Evolutionary conservation across 2,113 vertebrate genomes (phyloP), one percentile per base, ranked within the genome.

Genomic region (Uropsilus gracilis): DNA sequence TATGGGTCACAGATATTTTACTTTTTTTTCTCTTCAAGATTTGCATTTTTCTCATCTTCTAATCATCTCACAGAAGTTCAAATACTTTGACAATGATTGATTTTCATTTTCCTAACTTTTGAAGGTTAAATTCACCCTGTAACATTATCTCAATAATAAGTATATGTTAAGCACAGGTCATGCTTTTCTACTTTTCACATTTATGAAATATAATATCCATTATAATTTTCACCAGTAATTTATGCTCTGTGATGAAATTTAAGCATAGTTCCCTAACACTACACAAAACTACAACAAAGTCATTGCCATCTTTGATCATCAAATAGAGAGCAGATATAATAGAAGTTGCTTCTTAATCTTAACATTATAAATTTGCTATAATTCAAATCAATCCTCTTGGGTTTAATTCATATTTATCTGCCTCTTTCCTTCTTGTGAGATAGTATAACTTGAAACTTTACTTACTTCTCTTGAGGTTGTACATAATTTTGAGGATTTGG

Each of bases 271-370:
- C 14, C 34, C 26, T 69, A 91, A 57, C 26, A 88, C 42, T 72
- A 87, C 26, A 93, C 6, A 42, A 86, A 90, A 50, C 30, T 81
- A 81, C 72, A 92, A 68, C 17, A 82, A 77, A n/a, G 18, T 12
- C 48, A 72, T 61, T 66, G 48, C 11, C 48, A 68, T 75, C 9
- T 94, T 53, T 84, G 46, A 75, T 7, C 30, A 90, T 69, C 57
- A 50, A 85, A 80, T 86, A 91, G 44, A 73, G 18, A 82, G 5
- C 26, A 86, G 53, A 75, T 69, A 73, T 42, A 82, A 88, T 57
- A 61, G 12, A 90, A 95, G 81, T 84, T 75, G 88, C n/a, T 90
- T 55, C 34, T 92, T 95, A 90, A 81, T 95, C 28, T 84, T 28
- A 94, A 28, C 14, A 32, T 92, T 85, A 6, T 63, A 68, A 95